Conservation (phyloP, 2,797 vertebrate genomes). For the Pogonophryne albipinna region DNA sequence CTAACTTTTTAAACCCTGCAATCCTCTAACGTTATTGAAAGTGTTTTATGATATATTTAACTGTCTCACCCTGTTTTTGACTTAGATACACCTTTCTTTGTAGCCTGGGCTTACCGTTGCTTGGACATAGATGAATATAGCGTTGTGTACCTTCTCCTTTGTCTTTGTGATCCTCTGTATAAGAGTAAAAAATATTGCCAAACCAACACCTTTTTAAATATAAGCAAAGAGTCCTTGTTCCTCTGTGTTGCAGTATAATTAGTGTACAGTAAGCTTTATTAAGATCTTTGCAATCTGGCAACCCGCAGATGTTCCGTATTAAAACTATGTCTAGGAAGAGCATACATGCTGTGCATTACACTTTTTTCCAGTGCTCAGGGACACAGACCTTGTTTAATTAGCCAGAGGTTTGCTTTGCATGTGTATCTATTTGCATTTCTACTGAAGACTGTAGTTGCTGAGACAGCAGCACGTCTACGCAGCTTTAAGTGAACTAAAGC, state of each 20-base stretch:
- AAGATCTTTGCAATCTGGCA: conserved; percentile 53
- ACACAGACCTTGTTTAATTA: conserved; percentile 82
- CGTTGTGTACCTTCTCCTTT: conserved; percentile 35
- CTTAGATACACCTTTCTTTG: background rate
- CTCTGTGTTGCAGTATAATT: conserved; percentile 73
- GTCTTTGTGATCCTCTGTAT: conserved; percentile 56
- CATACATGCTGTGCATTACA: conserved; percentile 70
- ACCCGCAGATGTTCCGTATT: conserved; percentile 58
- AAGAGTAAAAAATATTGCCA: conserved; percentile 59
- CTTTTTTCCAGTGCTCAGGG: conserved; percentile 77
- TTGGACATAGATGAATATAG: conserved; percentile 35
- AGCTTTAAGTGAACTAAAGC: conserved; percentile 80
- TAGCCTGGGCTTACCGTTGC: conserved; percentile 8
- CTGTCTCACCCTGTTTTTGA: conserved; percentile 23
- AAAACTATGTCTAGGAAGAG: conserved; percentile 56
- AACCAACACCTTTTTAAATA: conserved; percentile 63
- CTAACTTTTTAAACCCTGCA: background rate
- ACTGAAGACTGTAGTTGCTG: conserved; percentile 82
- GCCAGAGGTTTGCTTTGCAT: conserved; percentile 84
- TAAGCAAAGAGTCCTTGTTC: conserved; percentile 51
- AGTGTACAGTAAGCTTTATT: conserved; percentile 66
- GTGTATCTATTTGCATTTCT: conserved; percentile 86
- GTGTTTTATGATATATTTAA: conserved; percentile 33
- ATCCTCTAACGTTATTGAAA: background rate
- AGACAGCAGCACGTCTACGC: conserved; percentile 75